These are phyloP conservation scores for Pseudobourletiella spinata DNA, from an alignment of 1,140 invertebrate species.

Conservation along the genomic window DNA sequence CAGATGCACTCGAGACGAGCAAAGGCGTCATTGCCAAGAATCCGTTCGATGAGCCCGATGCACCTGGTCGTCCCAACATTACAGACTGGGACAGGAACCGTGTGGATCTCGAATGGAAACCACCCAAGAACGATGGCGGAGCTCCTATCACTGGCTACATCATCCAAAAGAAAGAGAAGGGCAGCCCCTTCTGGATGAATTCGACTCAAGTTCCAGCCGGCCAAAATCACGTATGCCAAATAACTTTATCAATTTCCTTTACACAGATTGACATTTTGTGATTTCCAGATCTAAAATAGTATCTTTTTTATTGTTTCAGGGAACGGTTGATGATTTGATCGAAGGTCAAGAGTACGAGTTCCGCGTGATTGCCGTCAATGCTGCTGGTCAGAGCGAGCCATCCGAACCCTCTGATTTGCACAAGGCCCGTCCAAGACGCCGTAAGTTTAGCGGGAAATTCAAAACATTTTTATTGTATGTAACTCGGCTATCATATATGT, in stretches of 20 bases:
- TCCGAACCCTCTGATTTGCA: slow-evolving; percentile 85
- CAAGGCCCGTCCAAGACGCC: slow-evolving; percentile 71
- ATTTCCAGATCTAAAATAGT: slow-evolving; percentile 7
- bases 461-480: slow-evolving; percentile 7
- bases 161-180: slow-evolving; percentile 91
- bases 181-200: slow-evolving; percentile 79
- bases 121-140: slow-evolving; percentile 53
- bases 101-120: slow-evolving; percentile 80
- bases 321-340: slow-evolving; percentile 74
- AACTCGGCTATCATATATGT: background rate
- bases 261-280: background rate
- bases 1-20: slow-evolving; percentile 75
- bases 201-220: slow-evolving; percentile 71
- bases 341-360: slow-evolving; percentile 96
- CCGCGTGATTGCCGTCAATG: slow-evolving; percentile 87
- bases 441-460: slow-evolving; percentile 45
- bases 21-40: slow-evolving; percentile 87
- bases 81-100: slow-evolving; percentile 89
- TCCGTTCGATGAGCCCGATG: slow-evolving; percentile 70
- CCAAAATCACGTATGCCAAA: slow-evolving; percentile 53
- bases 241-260: background rate
- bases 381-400: slow-evolving; percentile 89
- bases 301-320: slow-evolving; percentile 39
- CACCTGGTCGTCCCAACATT: slow-evolving; percentile 78
- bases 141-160: slow-evolving; percentile 63